A percentile compares a stretch with the other conserved stretches of the same genome.
Conservation (phyloP, 2,888 invertebrate genomes). For the Chesias legatella region DNA sequence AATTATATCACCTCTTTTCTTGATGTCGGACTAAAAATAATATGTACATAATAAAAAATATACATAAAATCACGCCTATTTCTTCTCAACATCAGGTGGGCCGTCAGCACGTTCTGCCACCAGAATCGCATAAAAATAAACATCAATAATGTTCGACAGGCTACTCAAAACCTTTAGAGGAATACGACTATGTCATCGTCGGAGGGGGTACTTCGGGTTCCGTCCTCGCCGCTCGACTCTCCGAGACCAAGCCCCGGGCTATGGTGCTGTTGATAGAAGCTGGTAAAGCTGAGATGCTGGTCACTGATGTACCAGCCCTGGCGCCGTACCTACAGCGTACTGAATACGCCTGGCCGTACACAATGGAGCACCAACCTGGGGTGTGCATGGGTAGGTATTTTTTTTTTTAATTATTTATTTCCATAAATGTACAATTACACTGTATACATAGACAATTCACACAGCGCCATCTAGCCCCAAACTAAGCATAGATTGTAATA, state of each 20-base stretch:
- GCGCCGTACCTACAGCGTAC: slow-evolving; percentile 79
- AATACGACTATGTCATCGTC: slow-evolving; percentile 84
- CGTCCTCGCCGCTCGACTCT: slow-evolving; percentile 84
- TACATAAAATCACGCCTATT: too few relatives aligned
- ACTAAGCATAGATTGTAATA: too few relatives aligned
- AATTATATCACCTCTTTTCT: too few relatives aligned
- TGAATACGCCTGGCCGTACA: slow-evolving; percentile 83
- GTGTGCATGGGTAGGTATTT: slow-evolving; percentile 76
- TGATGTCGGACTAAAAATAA: too few relatives aligned
- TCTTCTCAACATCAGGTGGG: too few relatives aligned
- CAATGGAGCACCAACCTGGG: slow-evolving; percentile 80
- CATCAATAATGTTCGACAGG: slow-evolving; percentile 39
- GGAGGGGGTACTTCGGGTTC: slow-evolving; percentile 87
- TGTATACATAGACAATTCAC: too few relatives aligned
- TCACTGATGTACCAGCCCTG: slow-evolving; percentile 81
- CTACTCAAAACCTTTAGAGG: slow-evolving; percentile 49
- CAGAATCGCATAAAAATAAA: too few relatives aligned
- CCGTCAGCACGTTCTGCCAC: too few relatives aligned
- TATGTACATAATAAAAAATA: too few relatives aligned
- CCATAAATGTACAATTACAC: too few relatives aligned
- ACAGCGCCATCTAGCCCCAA: too few relatives aligned
- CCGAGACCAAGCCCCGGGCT: slow-evolving; percentile 78
- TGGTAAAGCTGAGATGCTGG: slow-evolving; percentile 67
- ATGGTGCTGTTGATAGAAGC: slow-evolving; percentile 85
- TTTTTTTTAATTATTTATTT: too few relatives aligned